Conservation (phyloP, 2,113 vertebrate genomes). For the Entomyzon cyanotis region DNA sequence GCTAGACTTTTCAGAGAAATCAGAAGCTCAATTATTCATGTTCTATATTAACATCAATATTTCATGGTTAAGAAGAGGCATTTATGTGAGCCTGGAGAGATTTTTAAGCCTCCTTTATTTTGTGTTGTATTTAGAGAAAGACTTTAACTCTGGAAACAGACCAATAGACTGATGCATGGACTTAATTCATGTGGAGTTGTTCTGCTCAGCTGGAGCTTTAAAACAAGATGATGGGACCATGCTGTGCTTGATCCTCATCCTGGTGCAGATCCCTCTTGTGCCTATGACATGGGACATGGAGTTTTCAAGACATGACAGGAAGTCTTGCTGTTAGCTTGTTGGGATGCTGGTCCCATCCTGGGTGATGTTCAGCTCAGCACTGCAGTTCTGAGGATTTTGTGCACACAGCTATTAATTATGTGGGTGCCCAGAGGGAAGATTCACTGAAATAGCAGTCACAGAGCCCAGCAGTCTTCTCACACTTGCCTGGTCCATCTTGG, state of each 20-base stretch:
- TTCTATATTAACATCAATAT: conserved; percentile 1
- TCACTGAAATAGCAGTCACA: background rate
- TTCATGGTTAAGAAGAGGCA: background rate
- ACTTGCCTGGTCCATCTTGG: background rate
- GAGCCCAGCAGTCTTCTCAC: background rate
- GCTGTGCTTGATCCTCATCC: background rate
- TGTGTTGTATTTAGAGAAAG: background rate
- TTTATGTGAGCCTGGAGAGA: background rate
- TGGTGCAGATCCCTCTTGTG: background rate
- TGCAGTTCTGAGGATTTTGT: background rate
- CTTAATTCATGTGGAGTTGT: background rate
- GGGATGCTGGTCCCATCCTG: background rate
- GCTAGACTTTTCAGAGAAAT: background rate
- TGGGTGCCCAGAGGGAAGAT: background rate
- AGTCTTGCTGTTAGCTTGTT: background rate
- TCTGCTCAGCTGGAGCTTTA: background rate
- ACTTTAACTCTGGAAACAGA: background rate
- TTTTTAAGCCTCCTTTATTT: background rate
- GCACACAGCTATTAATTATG: background rate
- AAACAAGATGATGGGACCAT: background rate
- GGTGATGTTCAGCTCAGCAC: background rate
- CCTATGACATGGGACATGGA: background rate
- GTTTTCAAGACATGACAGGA: background rate
- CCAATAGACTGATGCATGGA: background rate
- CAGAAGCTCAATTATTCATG: conserved; percentile 2